phyloP scores from a whole-genome alignment of 2,888 invertebrate species.

The Spodoptera littoralis region DNA sequence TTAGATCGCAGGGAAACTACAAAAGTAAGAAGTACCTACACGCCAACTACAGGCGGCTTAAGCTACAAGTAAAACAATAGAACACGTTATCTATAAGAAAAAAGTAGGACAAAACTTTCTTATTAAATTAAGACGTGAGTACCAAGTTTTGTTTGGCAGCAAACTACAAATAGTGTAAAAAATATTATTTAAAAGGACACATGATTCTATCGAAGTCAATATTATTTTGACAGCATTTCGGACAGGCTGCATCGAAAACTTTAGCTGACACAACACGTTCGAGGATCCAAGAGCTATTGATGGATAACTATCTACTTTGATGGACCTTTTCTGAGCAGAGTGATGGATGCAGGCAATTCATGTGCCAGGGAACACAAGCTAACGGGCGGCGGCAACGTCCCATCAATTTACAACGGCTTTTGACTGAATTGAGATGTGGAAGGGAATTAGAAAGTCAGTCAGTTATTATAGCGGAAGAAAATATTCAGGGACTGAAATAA shows the following conservation, averaged over 20 bases:
- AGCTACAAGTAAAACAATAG: too few species aligned
- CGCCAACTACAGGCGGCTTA: too few species aligned
- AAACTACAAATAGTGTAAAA: too few species aligned
- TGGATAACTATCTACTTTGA: slow-evolving; percentile 40
- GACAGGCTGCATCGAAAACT: slow-evolving; percentile 10
- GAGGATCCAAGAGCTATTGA: slow-evolving; percentile 25
- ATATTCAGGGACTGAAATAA: too few species aligned
- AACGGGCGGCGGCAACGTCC: slow-evolving; percentile 8
- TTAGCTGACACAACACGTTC: slow-evolving; percentile 27
- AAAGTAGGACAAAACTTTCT: too few species aligned
- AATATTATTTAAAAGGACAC: not conserved
- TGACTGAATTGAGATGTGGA: slow-evolving; percentile 1
- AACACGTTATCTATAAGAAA: too few species aligned
- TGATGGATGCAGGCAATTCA: slow-evolving; percentile 38
- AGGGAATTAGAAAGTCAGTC: too few species aligned
- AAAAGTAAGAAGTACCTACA: too few species aligned
- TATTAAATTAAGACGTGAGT: too few species aligned
- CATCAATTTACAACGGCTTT: slow-evolving; percentile 17
- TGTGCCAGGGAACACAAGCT: slow-evolving; percentile 22
- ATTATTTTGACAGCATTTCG: not conserved
- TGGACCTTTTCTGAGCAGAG: slow-evolving; percentile 37
- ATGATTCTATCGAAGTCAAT: not conserved
- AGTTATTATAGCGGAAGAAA: too few species aligned
- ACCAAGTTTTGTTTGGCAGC: too few species aligned
- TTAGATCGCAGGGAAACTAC: too few species aligned